Percentiles rank a stretch among this genome's conserved stretches.
phyloP scores from a whole-genome alignment of 2,797 vertebrate genomes.

The Gymnopithys bicolor region DNA sequence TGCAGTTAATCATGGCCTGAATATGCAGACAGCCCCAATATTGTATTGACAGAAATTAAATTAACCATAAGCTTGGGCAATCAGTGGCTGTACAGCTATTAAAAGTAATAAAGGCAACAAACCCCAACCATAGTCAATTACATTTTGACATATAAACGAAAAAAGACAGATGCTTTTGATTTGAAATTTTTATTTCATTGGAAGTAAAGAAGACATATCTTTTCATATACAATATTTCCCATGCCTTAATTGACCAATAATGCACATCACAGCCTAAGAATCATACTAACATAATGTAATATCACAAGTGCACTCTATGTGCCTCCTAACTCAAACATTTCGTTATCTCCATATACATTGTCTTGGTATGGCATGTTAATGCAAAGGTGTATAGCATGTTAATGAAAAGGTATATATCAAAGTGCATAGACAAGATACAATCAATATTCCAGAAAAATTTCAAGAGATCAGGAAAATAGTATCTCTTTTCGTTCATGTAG shows the following conservation, averaged over 20 bases:
- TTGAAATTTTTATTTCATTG: constrained; percentile 71
- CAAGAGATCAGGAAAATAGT: background rate
- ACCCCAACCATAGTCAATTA: constrained; percentile 84
- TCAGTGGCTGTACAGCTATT: constrained; percentile 86
- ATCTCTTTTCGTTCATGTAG: background rate
- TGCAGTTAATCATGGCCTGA: constrained; percentile 86
- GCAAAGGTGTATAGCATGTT: background rate
- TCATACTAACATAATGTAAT: constrained; percentile 1
- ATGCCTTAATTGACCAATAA: constrained; percentile 66
- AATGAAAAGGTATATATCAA: background rate
- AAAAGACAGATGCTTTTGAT: constrained; percentile 81
- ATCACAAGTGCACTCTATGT: constrained; percentile 1
- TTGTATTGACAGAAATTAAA: constrained; percentile 90
- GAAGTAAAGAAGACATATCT: constrained; percentile 55
- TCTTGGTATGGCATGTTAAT: background rate
- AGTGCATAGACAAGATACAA: background rate
- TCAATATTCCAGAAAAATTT: background rate
- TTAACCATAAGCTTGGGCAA: constrained; percentile 86
- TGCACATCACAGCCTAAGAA: constrained; percentile 24
- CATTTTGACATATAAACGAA: constrained; percentile 82
- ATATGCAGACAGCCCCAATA: constrained; percentile 88
- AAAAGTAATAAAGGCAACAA: constrained; percentile 86
- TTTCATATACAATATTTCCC: constrained; percentile 55
- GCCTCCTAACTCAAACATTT: background rate
- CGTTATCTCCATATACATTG: background rate